phyloP scores from a whole-genome alignment of 2,888 invertebrate genomes.

The Patella depressa region DNA sequence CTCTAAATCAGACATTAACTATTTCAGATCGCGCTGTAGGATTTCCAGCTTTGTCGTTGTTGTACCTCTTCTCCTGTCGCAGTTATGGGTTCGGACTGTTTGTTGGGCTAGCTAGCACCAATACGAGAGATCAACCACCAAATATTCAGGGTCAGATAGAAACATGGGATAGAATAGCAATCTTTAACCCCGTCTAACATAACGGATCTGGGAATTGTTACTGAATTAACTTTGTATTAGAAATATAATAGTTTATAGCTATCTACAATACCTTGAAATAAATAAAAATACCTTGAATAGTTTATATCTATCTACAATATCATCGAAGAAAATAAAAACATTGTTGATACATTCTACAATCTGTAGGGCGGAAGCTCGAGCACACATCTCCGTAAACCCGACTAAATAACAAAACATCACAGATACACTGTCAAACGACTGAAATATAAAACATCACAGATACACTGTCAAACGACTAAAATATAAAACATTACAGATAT shows the following conservation, averaged over 20 bases:
- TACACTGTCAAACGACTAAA: conserved; percentile 82
- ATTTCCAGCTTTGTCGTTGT: too few species aligned
- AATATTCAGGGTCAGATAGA: not conserved
- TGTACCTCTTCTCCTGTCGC: too few species aligned
- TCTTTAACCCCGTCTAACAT: too few species aligned
- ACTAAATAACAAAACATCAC: conserved; percentile 85
- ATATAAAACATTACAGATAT: conserved; percentile 77
- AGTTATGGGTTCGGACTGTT: too few species aligned
- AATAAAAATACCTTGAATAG: conserved; percentile 86
- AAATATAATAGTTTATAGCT: not conserved
- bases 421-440: conserved; percentile 84
- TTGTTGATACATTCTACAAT: conserved; percentile 88
- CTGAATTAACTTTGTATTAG: not conserved
- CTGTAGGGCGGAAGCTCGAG: conserved; percentile 80
- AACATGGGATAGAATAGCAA: too few species aligned
- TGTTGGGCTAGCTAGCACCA: too few species aligned
- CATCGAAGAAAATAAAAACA: conserved; percentile 87
- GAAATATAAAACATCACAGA: conserved; percentile 75
- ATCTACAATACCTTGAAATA: not conserved
- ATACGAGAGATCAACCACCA: not conserved
- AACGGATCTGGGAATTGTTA: not conserved
- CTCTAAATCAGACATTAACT: too few species aligned
- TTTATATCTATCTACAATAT: conserved; percentile 85
- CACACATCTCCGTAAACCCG: conserved; percentile 76
- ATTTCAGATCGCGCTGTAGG: too few species aligned